Evolutionary conservation across 2,888 invertebrate genomes (phyloP), one percentile per base, ranked within the genome.

Genomic region (Yponomeuta cagnagella): DNA sequence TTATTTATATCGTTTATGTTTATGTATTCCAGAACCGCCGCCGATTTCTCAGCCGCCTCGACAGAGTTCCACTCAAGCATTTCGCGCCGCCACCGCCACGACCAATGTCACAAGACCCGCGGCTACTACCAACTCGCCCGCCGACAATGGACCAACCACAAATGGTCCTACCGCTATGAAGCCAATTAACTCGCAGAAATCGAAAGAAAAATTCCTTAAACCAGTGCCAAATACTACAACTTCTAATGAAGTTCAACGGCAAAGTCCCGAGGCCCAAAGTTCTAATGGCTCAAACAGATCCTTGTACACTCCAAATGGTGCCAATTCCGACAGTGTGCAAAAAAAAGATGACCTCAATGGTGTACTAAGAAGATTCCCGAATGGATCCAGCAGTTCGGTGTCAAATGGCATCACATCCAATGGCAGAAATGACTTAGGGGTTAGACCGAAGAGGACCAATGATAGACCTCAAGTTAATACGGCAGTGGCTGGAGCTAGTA

Each of bases 381-480:
- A 63, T 63, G 63, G 63, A 5, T 63, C 63, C 5, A 43, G 8
- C 10, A 23, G 30, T 10, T 30, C 9, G 64, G 10, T 31, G 30
- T 23, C 64, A 15, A 58, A 58, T 15, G 52, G 12, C 12, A 58
- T 58, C 52, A 12, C 52, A 1, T 58, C 52, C 52, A 58, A 58
- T 58, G 52, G 52, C 15, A 15, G 15, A 58, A 58, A 58, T 58
- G 52, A 12, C 5, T 2, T 15, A 58, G 64, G 64, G 64, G 30
- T 64, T 23, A 12, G 64, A 3, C 70, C 77, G 6, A 92, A 91
- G 75, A 81, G 90, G 74, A 89, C 83, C 9, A 90, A 92, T 70
- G 89, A 90, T 65, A 87, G 89, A 77, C 90, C 90, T 0, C 92
- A 91, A 76, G 82, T 88, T 1, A 91, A 91, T 72, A 85, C 81